Evolutionary conservation across 1,140 invertebrate genomes (phyloP), one percentile per base, ranked within the genome.

Genomic region (Manduca sexta): DNA sequence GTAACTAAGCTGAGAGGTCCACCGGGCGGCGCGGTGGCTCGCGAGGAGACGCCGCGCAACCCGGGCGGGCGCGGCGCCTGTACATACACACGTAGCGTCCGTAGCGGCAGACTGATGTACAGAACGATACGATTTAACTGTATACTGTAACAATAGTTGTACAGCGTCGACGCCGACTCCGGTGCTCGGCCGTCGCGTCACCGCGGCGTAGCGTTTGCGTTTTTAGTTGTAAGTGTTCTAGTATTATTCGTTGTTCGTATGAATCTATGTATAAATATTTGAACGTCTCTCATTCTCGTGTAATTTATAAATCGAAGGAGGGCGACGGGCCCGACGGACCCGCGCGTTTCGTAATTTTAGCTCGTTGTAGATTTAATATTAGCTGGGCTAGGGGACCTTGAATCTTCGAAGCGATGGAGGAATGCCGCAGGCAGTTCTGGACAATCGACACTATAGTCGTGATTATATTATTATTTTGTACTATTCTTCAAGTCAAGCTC

Each of bases 181-280:
- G 69, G 63, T 66, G 69, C 69, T 69, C 71, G 67, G 61, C 71
- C 71, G 74, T 70, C 74, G 69, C 67, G 63, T 71, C 71, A 54
- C 69, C 71, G 78, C 69, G 74, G 68, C 74, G 69, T 65, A 57
- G 52, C 60, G 57, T 62, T 55, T 65, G 67, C 70, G 71, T 69
- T 69, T 66, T 51, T 82, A 76, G 52, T 67, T 61, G 47, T 83
- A 83, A 83, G 81, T 84, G 81, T 84, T 82, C 81, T 84, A 84
- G 81, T 84, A 84, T 84, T 84, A 84, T 78, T 81, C 74, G 74
- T 84, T 84, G 81, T 82, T 82, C 77, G 81, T 84, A 84, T 80
- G 77, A 82, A 84, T 83, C 75, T 81, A 84, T 84, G 81, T 84
- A 84, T 84, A 84, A 84, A 84, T 83, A 83, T 84, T 83, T 83